Evolutionary conservation across 1,140 invertebrate genomes (phyloP), one percentile per base, ranked within the genome.

Genomic region (Glomeris maerens): DNA sequence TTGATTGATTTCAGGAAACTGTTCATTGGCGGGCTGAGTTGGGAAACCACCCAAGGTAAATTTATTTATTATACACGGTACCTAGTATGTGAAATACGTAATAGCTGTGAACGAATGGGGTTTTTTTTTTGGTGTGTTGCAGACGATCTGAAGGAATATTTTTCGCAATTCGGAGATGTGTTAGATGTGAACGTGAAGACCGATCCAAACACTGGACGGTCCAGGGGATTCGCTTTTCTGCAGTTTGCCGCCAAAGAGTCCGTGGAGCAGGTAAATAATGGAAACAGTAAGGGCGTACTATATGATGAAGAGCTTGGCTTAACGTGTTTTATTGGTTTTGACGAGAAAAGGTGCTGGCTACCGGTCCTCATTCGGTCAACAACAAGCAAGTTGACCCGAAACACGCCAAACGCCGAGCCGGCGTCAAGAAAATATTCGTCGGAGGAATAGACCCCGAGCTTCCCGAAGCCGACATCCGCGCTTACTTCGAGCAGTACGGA

Each of bases 31-130:
- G 91, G 89, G 52, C 72, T 96, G 53, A 94, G 88, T 74, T 95
- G 91, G 89, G 88, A 94, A 76, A 95, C 91, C 21, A 87, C 87
- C 67, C 89, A 95, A 71, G 92, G 91, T 95, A 75, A 88, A 86
- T 44, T 38, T 41, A 22, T 23, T 27, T 25, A 26, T 10, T 13
- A 40, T n/a, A n/a, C n/a, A n/a, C n/a, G n/a, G n/a, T n/a, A n/a
- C n/a, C n/a, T n/a, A n/a, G n/a, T n/a, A n/a, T n/a, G n/a, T n/a
- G n/a, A n/a, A n/a, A n/a, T n/a, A n/a, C n/a, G n/a, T n/a, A n/a
- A n/a, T n/a, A n/a, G n/a, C n/a, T n/a, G n/a, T n/a, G n/a, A n/a
- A n/a, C n/a, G n/a, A n/a, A n/a, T n/a, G n/a, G n/a, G n/a, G n/a
- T n/a, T n/a, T n/a, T n/a, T n/a, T n/a, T n/a, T n/a, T 63, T n/a